Base-by-base conservation (phyloP, 2,888 invertebrate genomes). In the Heliconius cydno region DNA sequence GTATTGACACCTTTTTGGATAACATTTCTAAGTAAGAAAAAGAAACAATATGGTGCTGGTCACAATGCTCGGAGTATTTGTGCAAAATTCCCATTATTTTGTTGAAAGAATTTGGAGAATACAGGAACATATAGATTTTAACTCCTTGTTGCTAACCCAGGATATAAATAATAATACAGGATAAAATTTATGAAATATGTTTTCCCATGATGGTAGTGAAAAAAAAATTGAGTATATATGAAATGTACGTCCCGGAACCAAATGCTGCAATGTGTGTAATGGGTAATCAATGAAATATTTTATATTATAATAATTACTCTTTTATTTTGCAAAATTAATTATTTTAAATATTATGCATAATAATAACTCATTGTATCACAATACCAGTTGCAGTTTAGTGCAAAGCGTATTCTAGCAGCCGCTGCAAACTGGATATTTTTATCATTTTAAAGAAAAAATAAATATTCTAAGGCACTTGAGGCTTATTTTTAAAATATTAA, bases 261-360 rank as follows among this genome's bases (percentile, higher is more conserved):
- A 82, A 80, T 79, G 68, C 79, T 52, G 34, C 79, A 82, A 82
- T 82, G 76, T 86, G 84, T 88, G 28, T 52, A 52, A 28, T 86
- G 88, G 91, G 90, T 90, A 70, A 90, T 89, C 88, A 93, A 93
- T 92, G 91, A 94, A 94, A 93, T 92, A 90, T 91, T 87, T 82
- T 84, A 88, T 87, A 88, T 85, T 86, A 89, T 88, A 88, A 90
- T 91, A 90, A 89, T 91, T 92, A 91, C 88, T 91, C 86, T 93
- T 93, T 94, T 94, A 94, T 94, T 94, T 88, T 90, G 87, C 86
- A 91, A 92, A 92, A 90, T 91, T 84, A 85, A 90, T 91, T 92
- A 90, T 91, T 92, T 90, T 92, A 91, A 90, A 90, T 92, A 92
- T 92, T 93, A 92, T 93, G 70, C 91, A 87, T 92, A 93, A 65